Conservation (phyloP, 2,797 vertebrate species). For the Bovichtus variegatus region DNA sequence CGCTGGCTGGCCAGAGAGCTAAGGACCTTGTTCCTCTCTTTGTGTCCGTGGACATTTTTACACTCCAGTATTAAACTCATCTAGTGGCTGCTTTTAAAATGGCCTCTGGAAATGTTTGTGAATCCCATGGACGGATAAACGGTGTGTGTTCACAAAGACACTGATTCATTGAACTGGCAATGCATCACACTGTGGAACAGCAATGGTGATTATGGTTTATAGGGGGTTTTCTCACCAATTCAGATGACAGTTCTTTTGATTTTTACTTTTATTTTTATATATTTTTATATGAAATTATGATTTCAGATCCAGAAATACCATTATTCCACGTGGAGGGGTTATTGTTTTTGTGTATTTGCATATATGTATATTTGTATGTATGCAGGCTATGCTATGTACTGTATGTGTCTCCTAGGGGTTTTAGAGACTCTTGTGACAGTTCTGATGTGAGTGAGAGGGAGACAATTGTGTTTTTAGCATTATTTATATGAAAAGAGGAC, state of each 20-base stretch:
- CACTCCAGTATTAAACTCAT: conserved; percentile 77
- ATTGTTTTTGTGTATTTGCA: conserved; percentile 81
- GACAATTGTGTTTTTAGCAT: conserved; percentile 81
- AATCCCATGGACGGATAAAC: conserved; percentile 57
- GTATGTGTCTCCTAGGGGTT: conserved; percentile 79
- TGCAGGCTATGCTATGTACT: conserved; percentile 74
- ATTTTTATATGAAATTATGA: conserved; percentile 83
- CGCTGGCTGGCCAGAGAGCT: conserved; percentile 89
- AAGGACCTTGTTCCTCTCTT: conserved; percentile 77
- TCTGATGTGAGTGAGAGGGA: conserved; percentile 77
- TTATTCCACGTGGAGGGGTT: conserved; percentile 79
- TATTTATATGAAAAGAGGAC: conserved; percentile 87
- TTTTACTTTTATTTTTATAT: conserved; percentile 79
- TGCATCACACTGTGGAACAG: conserved; percentile 60
- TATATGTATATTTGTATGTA: conserved; percentile 87
- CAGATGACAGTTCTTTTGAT: conserved; percentile 62
- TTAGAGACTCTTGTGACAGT: conserved; percentile 78
- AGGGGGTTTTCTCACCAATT: conserved; percentile 54
- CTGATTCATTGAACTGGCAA: conserved; percentile 56
- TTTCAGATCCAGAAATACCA: conserved; percentile 75
- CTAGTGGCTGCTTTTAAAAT: conserved; percentile 73
- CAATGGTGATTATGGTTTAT: conserved; percentile 49
- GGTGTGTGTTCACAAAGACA: conserved; percentile 42
- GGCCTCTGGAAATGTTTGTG: conserved; percentile 68
- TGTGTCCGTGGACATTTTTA: conserved; percentile 80